These are phyloP conservation scores for Schizopygopsis malacanthus DNA, from an alignment of 2,797 vertebrate species.

Conservation along the genomic window DNA sequence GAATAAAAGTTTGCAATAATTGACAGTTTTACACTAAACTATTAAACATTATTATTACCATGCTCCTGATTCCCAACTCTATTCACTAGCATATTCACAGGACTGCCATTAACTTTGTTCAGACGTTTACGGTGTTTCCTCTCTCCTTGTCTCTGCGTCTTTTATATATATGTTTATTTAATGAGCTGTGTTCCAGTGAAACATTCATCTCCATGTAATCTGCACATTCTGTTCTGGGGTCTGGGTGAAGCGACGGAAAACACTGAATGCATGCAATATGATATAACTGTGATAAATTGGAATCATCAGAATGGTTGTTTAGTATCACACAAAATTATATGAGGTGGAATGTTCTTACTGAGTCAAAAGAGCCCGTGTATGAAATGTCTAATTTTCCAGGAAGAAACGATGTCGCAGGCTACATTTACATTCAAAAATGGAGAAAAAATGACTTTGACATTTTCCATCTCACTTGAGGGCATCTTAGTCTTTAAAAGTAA, in stretches of 20 bases:
- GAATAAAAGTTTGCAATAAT: not conserved
- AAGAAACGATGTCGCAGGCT: not conserved
- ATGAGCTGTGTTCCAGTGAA: constrained; percentile 48
- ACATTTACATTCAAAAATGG: not conserved
- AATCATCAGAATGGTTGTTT: constrained; percentile 35
- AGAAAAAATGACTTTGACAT: not conserved
- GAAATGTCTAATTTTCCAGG: constrained; percentile 3
- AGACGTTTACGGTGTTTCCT: not conserved
- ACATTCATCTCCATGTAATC: constrained; percentile 1
- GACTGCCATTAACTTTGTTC: not conserved
- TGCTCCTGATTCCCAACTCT: not conserved
- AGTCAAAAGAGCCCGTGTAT: constrained; percentile 34
- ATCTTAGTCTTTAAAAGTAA: constrained; percentile 6
- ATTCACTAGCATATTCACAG: constrained; percentile 1
- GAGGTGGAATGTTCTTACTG: constrained; percentile 9
- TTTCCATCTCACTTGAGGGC: constrained; percentile 8
- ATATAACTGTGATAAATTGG: constrained; percentile 17
- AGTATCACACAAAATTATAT: not conserved
- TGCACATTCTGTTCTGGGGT: constrained; percentile 15
- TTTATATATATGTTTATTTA: constrained; percentile 49
- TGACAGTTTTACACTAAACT: not conserved
- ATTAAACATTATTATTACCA: not conserved
- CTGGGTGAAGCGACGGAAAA: not conserved
- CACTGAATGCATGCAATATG: constrained; percentile 5
- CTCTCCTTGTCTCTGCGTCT: not conserved